Conservation (phyloP, 2,888 invertebrate genomes). For the Meliscaeva auricollis region DNA sequence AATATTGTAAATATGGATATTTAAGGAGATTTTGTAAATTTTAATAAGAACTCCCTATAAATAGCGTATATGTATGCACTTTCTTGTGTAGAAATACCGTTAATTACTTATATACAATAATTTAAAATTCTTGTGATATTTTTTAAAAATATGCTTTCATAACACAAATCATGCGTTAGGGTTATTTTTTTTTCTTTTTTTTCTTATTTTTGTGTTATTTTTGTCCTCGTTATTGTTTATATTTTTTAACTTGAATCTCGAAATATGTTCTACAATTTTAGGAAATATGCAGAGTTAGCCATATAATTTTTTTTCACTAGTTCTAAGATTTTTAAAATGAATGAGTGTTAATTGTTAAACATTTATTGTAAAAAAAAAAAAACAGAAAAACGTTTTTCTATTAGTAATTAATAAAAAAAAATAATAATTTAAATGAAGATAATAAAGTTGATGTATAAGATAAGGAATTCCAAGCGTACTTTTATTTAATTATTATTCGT, state of each 20-base stretch:
- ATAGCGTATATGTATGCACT: no score
- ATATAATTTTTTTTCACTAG: slow-evolving; percentile 43
- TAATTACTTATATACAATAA: slow-evolving; percentile 32
- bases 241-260: slow-evolving; percentile 51
- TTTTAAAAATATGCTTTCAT: slow-evolving; percentile 55
- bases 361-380: slow-evolving; percentile 24
- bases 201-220: background rate
- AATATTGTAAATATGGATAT: slow-evolving; percentile 40
- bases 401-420: background rate
- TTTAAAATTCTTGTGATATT: slow-evolving; percentile 71
- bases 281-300: slow-evolving; percentile 49
- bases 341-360: slow-evolving; percentile 50
- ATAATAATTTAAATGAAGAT: background rate
- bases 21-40: slow-evolving; percentile 21
- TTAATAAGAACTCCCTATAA: background rate
- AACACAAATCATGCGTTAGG: slow-evolving; percentile 36
- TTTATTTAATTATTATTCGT: background rate
- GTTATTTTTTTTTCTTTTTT: slow-evolving; percentile 15
- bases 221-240: slow-evolving; percentile 34
- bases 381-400: slow-evolving; percentile 5
- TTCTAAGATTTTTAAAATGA: slow-evolving; percentile 52
- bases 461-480: background rate
- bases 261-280: slow-evolving; percentile 39
- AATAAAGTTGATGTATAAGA: slow-evolving; percentile 22
- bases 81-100: slow-evolving; percentile 26